A percentile compares a stretch with the other conserved stretches of the same genome.
Conservation (phyloP, 2,888 invertebrate genomes). For the Linyphia triangularis region DNA sequence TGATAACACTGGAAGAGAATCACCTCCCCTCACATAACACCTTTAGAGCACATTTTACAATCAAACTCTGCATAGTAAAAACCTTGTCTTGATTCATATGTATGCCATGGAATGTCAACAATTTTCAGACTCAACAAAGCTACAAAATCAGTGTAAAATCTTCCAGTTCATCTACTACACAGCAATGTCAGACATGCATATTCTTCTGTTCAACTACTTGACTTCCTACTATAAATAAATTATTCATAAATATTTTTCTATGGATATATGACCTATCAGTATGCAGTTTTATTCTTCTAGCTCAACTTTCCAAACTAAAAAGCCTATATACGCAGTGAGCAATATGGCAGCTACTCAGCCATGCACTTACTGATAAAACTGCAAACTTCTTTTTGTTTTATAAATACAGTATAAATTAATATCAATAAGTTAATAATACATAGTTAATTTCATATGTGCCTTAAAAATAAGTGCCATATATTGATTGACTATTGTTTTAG, state of each 20-base stretch:
- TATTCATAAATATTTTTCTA: constrained; percentile 56
- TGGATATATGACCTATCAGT: constrained; percentile 23
- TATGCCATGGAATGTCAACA: constrained; percentile 31
- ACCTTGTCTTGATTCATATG: not conserved
- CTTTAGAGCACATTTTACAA: constrained; percentile 16
- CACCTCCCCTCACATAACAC: constrained; percentile 24
- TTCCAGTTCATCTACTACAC: constrained; percentile 22
- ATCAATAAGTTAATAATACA: constrained; percentile 17
- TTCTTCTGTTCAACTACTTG: constrained; percentile 9
- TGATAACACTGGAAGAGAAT: constrained; percentile 65
- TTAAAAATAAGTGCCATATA: constrained; percentile 57
- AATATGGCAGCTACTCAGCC: constrained; percentile 4
- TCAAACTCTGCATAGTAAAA: not conserved
- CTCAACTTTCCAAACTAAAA: constrained; percentile 15
- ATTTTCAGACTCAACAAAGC: not conserved
- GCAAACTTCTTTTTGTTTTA: not conserved
- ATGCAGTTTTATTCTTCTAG: constrained; percentile 20
- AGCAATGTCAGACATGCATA: not conserved
- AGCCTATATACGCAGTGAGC: constrained; percentile 29
- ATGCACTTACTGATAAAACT: constrained; percentile 10
- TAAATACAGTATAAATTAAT: constrained; percentile 11
- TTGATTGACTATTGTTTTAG: constrained; percentile 31
- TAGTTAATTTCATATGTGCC: constrained; percentile 31
- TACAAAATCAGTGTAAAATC: not conserved
- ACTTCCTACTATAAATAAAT: constrained; percentile 40